Conservation (phyloP, 2,113 vertebrate genomes). For the Austrofundulus limnaeus region DNA sequence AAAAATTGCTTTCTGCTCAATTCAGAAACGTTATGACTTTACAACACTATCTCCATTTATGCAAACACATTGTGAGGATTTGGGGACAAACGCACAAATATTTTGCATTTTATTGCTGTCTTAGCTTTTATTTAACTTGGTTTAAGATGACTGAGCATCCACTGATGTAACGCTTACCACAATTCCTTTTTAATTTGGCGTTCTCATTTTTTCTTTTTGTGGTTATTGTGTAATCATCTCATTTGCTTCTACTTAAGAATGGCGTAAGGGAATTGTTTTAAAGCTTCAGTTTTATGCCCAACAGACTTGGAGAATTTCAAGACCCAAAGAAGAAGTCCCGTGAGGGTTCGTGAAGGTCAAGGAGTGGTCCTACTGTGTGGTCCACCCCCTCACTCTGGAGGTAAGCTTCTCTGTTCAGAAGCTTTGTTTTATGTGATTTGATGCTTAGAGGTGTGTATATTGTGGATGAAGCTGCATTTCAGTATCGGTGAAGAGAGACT, state of each 20-base stretch:
- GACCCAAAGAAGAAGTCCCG: slow-evolving; percentile 87
- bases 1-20: slow-evolving; percentile 72
- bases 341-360: slow-evolving; percentile 92
- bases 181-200: neutral
- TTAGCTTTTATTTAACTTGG: slow-evolving; percentile 17
- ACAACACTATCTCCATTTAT: slow-evolving; percentile 46
- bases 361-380: slow-evolving; percentile 94
- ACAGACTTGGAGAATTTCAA: slow-evolving; percentile 95
- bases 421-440: neutral
- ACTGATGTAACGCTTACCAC: slow-evolving; percentile 10
- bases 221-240: slow-evolving; percentile 1
- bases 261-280: slow-evolving; percentile 21
- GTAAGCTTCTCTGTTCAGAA: slow-evolving; percentile 69
- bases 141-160: slow-evolving; percentile 26
- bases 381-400: slow-evolving; percentile 81
- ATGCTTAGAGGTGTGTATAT: slow-evolving; percentile 1
- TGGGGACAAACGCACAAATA: slow-evolving; percentile 20
- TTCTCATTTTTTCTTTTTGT: slow-evolving; percentile 6
- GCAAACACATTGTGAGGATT: slow-evolving; percentile 36
- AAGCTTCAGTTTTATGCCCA: slow-evolving; percentile 53
- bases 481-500: neutral
- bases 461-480: neutral
- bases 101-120: slow-evolving; percentile 17
- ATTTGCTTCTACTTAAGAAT: slow-evolving; percentile 18
- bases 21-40: slow-evolving; percentile 62